Conservation (phyloP, 92 coral and sea anemone species). For the Parazoanthus atlanticus region DNA sequence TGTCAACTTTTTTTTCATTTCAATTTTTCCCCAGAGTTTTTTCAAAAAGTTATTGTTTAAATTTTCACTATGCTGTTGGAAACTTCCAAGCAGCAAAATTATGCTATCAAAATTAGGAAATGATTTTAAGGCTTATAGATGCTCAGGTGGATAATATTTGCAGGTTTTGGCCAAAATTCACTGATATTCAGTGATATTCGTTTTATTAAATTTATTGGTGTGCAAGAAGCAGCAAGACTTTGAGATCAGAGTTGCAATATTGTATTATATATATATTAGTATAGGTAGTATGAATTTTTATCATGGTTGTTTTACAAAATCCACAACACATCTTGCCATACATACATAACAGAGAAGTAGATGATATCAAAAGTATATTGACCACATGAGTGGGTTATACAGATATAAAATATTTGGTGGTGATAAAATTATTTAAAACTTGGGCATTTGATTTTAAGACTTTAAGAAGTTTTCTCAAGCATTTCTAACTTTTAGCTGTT, state of each 20-base stretch:
- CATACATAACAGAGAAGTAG: conserved; percentile 9
- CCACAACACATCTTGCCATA: background rate
- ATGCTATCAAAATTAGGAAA: background rate
- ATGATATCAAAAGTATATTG: background rate
- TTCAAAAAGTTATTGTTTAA: background rate
- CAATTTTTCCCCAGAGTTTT: no score
- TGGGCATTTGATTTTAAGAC: background rate
- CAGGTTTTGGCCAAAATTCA: background rate
- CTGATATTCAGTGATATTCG: conserved; percentile 21
- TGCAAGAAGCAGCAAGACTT: background rate
- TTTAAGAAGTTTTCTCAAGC: background rate
- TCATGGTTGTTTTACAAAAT: background rate
- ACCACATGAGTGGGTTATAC: background rate
- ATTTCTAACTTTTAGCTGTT: conserved; percentile 1
- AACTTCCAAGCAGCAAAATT: background rate
- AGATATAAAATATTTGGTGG: background rate
- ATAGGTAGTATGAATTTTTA: conserved; percentile 9
- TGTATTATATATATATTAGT: background rate
- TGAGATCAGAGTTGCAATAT: background rate
- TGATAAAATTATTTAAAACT: conserved; percentile 22
- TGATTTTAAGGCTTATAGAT: background rate
- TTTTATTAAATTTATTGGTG: background rate
- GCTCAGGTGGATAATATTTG: conserved; percentile 12
- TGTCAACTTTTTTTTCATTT: background rate
- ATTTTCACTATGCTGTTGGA: background rate